phyloP scores from a whole-genome alignment of 2,113 vertebrate genomes.

The Bothrops jararaca region DNA sequence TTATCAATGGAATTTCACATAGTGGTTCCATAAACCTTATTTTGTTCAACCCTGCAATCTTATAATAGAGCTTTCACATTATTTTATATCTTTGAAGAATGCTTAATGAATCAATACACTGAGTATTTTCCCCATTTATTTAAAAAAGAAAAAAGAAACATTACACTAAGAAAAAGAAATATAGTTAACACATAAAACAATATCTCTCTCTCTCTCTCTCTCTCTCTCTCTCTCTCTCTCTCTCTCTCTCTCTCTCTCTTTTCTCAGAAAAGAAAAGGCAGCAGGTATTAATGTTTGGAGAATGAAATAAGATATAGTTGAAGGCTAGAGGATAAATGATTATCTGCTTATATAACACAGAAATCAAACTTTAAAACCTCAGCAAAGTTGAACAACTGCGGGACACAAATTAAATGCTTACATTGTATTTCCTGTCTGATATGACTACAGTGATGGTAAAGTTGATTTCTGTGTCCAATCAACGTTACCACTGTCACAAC shows the following conservation, averaged over 20 bases:
- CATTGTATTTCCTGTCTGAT: background rate
- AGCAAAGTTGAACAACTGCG: background rate
- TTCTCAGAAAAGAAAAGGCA: background rate
- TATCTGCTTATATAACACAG: background rate
- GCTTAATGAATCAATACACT: background rate
- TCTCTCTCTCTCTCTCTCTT: background rate
- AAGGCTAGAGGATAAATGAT: background rate
- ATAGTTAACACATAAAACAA: background rate
- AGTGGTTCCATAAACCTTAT: background rate
- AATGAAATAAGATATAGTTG: background rate
- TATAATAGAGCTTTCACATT: background rate
- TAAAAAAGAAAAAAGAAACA: background rate
- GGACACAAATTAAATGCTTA: background rate
- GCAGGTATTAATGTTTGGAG: background rate
- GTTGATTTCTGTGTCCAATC: background rate
- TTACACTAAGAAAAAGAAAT: background rate
- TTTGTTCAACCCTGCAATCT: background rate
- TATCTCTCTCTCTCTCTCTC: background rate
- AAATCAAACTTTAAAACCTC: background rate
- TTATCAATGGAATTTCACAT: background rate
- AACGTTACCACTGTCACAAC: background rate
- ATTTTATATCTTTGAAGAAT: background rate
- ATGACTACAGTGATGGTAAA: background rate
- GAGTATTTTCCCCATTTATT: background rate
- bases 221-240: too few species aligned